These are phyloP conservation scores for Idaea dimidiata DNA, from an alignment of 2,888 invertebrate species.

Conservation along the genomic window DNA sequence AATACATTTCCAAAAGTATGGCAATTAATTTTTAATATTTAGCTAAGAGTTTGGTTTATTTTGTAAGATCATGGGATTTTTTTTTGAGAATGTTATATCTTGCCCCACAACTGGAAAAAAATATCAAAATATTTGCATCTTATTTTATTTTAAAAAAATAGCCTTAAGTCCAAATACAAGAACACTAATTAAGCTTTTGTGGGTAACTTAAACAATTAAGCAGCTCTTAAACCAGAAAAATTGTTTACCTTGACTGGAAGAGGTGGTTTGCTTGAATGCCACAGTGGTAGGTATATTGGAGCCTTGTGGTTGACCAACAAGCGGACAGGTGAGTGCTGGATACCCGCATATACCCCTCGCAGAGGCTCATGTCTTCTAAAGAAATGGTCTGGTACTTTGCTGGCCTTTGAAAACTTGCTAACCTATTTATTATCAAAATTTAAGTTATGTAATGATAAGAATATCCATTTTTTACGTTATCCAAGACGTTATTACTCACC, in stretches of 20 bases:
- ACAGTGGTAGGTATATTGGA: constrained; percentile 76
- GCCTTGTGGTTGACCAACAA: constrained; percentile 80
- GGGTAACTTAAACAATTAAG: no score
- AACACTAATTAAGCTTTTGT: no score
- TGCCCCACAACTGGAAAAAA: no score
- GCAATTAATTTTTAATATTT: no score
- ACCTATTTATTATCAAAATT: constrained; percentile 62
- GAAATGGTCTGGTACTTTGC: constrained; percentile 80
- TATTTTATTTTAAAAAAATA: no score
- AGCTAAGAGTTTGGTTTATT: no score
- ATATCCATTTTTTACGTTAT: constrained; percentile 16
- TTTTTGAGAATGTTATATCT: no score
- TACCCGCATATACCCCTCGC: constrained; percentile 70
- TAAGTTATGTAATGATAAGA: constrained; percentile 60
- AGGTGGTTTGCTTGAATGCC: constrained; percentile 74
- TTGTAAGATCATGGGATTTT: no score
- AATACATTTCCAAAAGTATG: no score
- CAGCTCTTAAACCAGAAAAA: neutral
- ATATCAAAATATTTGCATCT: no score
- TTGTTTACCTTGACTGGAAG: constrained; percentile 76
- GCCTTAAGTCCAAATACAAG: no score
- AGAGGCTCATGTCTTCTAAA: constrained; percentile 73
- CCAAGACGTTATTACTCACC: constrained; percentile 57
- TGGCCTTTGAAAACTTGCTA: constrained; percentile 82
- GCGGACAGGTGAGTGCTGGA: constrained; percentile 75